Percentiles rank a stretch among this genome's conserved stretches.
Conservation (phyloP, 2,113 vertebrate species). For the Murina feae region DNA sequence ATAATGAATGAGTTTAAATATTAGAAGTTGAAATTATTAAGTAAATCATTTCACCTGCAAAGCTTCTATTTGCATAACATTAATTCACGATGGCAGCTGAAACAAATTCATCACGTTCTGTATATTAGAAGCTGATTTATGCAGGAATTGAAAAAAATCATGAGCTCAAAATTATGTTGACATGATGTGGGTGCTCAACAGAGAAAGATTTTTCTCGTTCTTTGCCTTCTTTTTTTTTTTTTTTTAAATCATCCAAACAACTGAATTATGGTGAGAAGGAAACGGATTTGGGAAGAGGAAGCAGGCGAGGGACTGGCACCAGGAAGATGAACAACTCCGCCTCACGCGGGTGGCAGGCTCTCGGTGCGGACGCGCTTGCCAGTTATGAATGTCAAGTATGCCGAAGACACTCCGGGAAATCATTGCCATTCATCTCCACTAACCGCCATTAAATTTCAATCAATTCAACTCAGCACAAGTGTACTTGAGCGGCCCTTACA, state of each 20-base stretch:
- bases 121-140: conserved; percentile 87
- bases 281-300: conserved; percentile 56
- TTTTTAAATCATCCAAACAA: conserved; percentile 74
- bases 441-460: conserved; percentile 92
- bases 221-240: not conserved
- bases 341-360: conserved; percentile 58
- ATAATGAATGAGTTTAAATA: conserved; percentile 85
- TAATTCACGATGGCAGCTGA: conserved; percentile 85
- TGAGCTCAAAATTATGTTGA: conserved; percentile 82
- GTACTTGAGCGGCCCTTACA: conserved; percentile 86
- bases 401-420: conserved; percentile 84
- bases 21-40: conserved; percentile 85
- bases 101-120: conserved; percentile 85
- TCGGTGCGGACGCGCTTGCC: conserved; percentile 60
- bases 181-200: conserved; percentile 76
- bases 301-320: conserved; percentile 55
- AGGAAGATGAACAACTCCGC: conserved; percentile 74
- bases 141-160: conserved; percentile 81
- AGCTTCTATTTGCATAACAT: conserved; percentile 85
- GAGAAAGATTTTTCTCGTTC: conserved; percentile 68
- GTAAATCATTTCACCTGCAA: conserved; percentile 86
- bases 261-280: conserved; percentile 81
- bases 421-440: conserved; percentile 90
- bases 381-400: conserved; percentile 86
- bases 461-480: conserved; percentile 92